phyloP scores from a whole-genome alignment of 2,113 vertebrate species.

The Crotalus tigris region DNA sequence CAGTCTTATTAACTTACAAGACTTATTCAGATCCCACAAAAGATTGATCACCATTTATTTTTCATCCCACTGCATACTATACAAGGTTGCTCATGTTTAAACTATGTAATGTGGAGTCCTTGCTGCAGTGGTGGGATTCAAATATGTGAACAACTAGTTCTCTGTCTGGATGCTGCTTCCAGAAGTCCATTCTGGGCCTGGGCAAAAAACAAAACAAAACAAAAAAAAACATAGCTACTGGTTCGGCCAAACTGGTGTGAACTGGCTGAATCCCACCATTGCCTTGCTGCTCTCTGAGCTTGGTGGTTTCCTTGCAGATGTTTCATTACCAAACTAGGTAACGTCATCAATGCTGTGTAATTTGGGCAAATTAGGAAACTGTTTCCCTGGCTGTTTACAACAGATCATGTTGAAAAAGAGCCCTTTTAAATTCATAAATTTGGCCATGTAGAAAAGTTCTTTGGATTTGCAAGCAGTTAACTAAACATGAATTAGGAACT shows the following conservation, averaged over 20 bases:
- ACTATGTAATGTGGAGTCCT: background rate
- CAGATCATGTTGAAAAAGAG: slow-evolving; percentile 12
- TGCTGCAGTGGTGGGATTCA: too few relatives aligned
- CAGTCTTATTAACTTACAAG: background rate
- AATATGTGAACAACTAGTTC: too few relatives aligned
- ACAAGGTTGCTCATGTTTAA: background rate
- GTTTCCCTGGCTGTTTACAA: slow-evolving; percentile 9
- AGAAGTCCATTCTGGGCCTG: too few relatives aligned
- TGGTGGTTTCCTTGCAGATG: background rate
- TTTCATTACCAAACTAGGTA: background rate
- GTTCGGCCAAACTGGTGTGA: too few relatives aligned
- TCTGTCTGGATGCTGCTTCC: too few relatives aligned
- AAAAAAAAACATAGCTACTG: too few relatives aligned
- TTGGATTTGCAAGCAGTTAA: slow-evolving; percentile 46
- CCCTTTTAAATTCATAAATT: slow-evolving; percentile 41
- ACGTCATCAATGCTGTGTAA: background rate
- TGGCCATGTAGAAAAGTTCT: background rate
- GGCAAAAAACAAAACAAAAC: too few relatives aligned
- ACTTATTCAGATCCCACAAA: background rate
- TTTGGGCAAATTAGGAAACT: slow-evolving; percentile 2
- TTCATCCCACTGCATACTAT: background rate
- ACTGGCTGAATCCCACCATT: too few relatives aligned
- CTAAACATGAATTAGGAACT: slow-evolving; percentile 3
- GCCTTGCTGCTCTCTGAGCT: too few relatives aligned
- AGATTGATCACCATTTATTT: background rate